Base-by-base conservation (phyloP, 2,113 vertebrate species). In the Heterotis niloticus region DNA sequence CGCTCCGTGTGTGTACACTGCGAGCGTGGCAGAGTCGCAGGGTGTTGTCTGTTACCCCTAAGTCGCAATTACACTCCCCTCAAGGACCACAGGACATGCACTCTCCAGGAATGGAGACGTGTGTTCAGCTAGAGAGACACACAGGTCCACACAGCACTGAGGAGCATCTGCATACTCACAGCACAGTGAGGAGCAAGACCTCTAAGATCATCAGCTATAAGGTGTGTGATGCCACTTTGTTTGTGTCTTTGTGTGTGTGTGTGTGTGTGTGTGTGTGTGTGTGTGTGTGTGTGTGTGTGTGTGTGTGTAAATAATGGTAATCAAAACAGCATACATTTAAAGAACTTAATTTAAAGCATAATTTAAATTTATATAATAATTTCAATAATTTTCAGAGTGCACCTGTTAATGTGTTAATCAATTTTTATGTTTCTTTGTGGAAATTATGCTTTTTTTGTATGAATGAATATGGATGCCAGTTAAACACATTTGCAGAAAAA, bases 171-270 rank as follows among this genome's bases (percentile, higher is more conserved):
- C 0, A 17, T 0, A 0, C 65, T 78, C 82, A 82, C 71, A 79
- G 88, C 82, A 64, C 51, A 20, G 79, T 70, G 17, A 81, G 72
- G 78, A 72, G 68, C 10, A 94, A 88, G 73, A 54, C 77, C 5
- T 92, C 94, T 78, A 91, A 81, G 82, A 82, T 95, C 77, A 92
- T 96, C 84, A 92, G 88, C 29, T 96, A 95, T 64, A 87, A 89
- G 93, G 95, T 96, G 81, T 86, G 86, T 71, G 11, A 59, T 28
- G 26, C 20, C 0, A 44, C 7, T 20, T 16, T 44, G 5, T 77
- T 52, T 62, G 18, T 13, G 16, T 18, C 9, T 64, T n/a, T 74
- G 62, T 74, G 12, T 72, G 75, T 71, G 13, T 4, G 5, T 59
- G 28, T 56, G 52, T 56, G 23, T 23, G 18, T 1, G n/a, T n/a